Conservation (phyloP, 30 jellyfish, hydroid and myxozoan genomes). For the Euphysa ruthae region DNA sequence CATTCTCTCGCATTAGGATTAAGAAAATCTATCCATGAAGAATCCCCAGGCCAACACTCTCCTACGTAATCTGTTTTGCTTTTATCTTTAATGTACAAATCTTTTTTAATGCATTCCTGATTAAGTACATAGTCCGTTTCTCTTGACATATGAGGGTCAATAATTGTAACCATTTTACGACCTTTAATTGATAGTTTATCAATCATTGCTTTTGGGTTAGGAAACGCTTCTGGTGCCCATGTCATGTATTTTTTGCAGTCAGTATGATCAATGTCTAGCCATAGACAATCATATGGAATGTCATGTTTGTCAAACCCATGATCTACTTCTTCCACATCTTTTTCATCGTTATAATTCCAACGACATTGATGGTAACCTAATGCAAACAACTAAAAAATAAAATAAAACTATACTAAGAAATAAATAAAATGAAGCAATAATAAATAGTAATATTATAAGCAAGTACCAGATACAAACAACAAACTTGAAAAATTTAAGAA, state of each 20-base stretch:
- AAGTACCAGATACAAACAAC: too few species aligned
- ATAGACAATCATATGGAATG: slow-evolving; percentile 59
- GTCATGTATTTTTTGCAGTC: slow-evolving; percentile 65
- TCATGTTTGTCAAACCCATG: slow-evolving; percentile 48
- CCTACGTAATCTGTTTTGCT: slow-evolving; percentile 63
- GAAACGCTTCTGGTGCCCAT: slow-evolving; percentile 75
- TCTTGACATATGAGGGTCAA: slow-evolving; percentile 82
- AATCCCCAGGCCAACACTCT: slow-evolving; percentile 91
- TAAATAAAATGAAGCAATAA: too few species aligned
- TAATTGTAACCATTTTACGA: slow-evolving; percentile 83
- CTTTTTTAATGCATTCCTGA: slow-evolving; percentile 63
- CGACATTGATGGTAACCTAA: slow-evolving; percentile 80
- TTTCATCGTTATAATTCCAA: slow-evolving; percentile 83
- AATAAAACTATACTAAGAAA: too few species aligned
- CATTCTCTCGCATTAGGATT: slow-evolving; percentile 85
- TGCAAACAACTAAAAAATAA: slow-evolving; percentile 43
- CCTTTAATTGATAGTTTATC: slow-evolving; percentile 64
- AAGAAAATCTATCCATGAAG: slow-evolving; percentile 71
- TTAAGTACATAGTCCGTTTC: slow-evolving; percentile 52
- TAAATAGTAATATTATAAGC: too few species aligned
- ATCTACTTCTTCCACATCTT: slow-evolving; percentile 43
- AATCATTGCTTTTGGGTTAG: slow-evolving; percentile 61
- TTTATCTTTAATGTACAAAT: slow-evolving; percentile 41
- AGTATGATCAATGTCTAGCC: slow-evolving; percentile 88
- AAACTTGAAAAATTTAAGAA: too few species aligned